Percentiles rank a stretch among this genome's conserved stretches.
These are phyloP conservation scores for Microtus montanus DNA, from an alignment of 2,113 vertebrate genomes.

Conservation along the genomic window DNA sequence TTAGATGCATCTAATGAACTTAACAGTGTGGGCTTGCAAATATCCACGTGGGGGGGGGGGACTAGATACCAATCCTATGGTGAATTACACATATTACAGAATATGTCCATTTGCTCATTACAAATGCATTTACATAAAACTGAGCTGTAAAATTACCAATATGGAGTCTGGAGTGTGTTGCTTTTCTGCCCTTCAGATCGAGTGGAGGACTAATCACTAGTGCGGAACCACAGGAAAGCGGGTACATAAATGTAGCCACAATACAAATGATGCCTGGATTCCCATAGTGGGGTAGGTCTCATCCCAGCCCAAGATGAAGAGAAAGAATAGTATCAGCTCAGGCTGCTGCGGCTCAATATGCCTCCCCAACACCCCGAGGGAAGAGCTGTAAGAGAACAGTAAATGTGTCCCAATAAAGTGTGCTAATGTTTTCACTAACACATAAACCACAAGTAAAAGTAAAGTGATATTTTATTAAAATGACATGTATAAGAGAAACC, in stretches of 20 bases:
- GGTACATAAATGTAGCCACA: not conserved
- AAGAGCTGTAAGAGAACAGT: not conserved
- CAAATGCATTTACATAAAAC: conserved; percentile 17
- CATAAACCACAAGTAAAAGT: conserved; percentile 43
- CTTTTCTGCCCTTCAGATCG: conserved; percentile 29
- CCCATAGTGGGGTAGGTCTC: not conserved
- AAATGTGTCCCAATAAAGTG: conserved; percentile 28
- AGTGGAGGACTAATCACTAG: not conserved
- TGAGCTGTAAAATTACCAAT: conserved; percentile 12
- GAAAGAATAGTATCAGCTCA: not conserved
- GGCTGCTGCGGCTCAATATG: not conserved
- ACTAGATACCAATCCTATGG: not conserved
- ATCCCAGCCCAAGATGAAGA: not conserved
- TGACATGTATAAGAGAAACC: conserved; percentile 30
- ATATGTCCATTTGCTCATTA: conserved; percentile 8
- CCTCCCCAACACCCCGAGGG: not conserved
- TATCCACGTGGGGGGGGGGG: not conserved
- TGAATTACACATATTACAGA: conserved; percentile 11
- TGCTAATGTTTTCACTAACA: conserved; percentile 34
- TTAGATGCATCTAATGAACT: conserved; percentile 23
- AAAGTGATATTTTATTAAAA: conserved; percentile 56
- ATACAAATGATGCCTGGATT: conserved; percentile 45
- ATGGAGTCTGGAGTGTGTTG: conserved; percentile 15
- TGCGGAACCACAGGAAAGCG: not conserved
- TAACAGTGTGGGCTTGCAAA: conserved; percentile 26